Base-by-base conservation (phyloP, 2,797 vertebrate genomes). In the Bradypodion pumilum region DNA sequence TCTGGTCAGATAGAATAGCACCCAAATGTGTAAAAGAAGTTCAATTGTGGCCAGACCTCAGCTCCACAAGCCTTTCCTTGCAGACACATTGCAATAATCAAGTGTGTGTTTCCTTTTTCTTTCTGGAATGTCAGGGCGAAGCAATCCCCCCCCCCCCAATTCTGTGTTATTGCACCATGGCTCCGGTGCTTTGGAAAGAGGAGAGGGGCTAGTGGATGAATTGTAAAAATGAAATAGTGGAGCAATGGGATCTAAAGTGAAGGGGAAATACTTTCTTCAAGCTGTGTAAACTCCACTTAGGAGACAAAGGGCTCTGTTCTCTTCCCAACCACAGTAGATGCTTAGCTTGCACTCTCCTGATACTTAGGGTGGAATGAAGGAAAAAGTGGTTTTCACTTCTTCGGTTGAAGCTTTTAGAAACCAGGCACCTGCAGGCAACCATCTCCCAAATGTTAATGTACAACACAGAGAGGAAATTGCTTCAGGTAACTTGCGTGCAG, bases 271-370 rank as follows among this genome's bases (percentile, higher is more conserved):
- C 91, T 94, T 92, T 95, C 91, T 89, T 83, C 89, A 91, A 93
- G 86, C 87, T 90, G 85, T 80, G 62, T 93, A 94, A 95, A 95
- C 94, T 91, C 92, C 93, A 94, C 94, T 95, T 95, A 94, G 91
- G 63, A 94, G 89, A 94, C 91, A 95, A 94, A 94, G 91, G 87
- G 37, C 85, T 91, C 94, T 90, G 70, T 94, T 95, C 86, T 88
- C 88, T 88, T 76, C n/a, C 72, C 72, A 80, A 42, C 5, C 52
- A 46, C 72, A 46, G 65, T 16, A 27, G 40, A 60, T 85, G 84
- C 84, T 85, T 80, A 75, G 78, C 73, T 80, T 68, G 72, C 78
- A 80, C 9, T 74, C 77, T 79, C 60, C 46, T 19, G 25, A 37
- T 65, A 65, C 19, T 63, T 65, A 27, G 35, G 60, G 4, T 49